Base-by-base conservation (phyloP, 2,113 vertebrate species). In the Hippocampus zosterae region DNA sequence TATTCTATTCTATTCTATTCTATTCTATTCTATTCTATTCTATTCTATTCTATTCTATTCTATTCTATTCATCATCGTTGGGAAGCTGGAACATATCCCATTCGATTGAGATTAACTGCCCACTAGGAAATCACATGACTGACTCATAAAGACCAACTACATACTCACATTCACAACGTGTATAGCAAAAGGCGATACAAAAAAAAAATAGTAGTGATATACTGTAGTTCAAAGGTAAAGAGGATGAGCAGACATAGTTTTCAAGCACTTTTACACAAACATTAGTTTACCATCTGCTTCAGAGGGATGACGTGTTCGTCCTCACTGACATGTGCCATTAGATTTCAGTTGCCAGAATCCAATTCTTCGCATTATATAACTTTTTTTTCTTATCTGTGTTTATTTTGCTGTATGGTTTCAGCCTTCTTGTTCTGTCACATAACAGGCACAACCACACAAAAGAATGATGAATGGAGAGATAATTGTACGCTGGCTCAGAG, bases 401-500 rank as follows among this genome's bases (percentile, higher is more conserved):
- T 50, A 68, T 68, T 64, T 72, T 48, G 33, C 44, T 53, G 55
- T 46, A 59, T 65, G 67, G 29, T 61, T 61, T 61, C 18, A 75
- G 27, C n/a, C 13, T 42, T 41, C 40, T 44, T n/a, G 23, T 50
- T 61, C 41, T 23, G 42, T 67, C 46, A 29, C 27, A 53, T 19
- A 37, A 37, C 25, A 44, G 29, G 25, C 29, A 15, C 41, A 52
- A 13, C 23, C 60, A 71, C 50, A 77, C 59, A 70, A n/a, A 71
- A 59, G 69, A 83, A 83, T 75, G 71, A 72, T 72, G 76, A 70
- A 74, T 73, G 52, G 52, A 29, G 53, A 29, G 56, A 68, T 80
- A 74, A 72, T 76, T 76, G 75, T 76, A 46, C 16, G 29, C 23
- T 19, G 18, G 52, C 68, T 37, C 23, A 59, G 15, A 80, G 62